Base-by-base conservation (phyloP, 2,797 vertebrate species). In the Limnodromus scolopaceus region DNA sequence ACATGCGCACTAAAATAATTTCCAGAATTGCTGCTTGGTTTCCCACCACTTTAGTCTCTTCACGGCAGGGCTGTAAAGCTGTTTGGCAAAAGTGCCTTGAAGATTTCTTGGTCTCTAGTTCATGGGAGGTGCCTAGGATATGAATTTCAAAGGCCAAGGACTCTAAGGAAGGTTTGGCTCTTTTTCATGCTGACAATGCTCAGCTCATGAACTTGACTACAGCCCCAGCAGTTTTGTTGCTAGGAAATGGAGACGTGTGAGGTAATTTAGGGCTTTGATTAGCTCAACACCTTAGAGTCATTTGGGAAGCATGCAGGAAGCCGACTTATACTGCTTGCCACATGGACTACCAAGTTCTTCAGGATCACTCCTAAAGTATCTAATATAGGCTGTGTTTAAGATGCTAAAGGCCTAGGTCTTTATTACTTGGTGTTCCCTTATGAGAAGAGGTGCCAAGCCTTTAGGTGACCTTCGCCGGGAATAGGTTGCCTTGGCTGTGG, bases 61-160 rank as follows among this genome's bases (percentile, higher is more conserved):
- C 49, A 77, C 27, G 4, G 4, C 28, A 84, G 19, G 65, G n/a
- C 13, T 38, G 4, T 66, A 85, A 89, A 79, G 39, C 48, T 57
- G 0, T 51, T 76, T 84, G 45, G 20, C 57, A 85, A 80, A 53
- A 68, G 8, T 36, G 11, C 11, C 48, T 64, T 64, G 24, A 75
- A 81, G 25, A 41, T 83, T 77, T 92, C 28, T 66, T 77, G 43
- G 20, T 28, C 36, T 85, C 30, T 60, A 11, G 39, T 71, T 86
- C 53, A 61, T 20, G 46, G 63, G 22, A 51, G 16, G 49, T 16
- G 28, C 74, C 6, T 48, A 19, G 41, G 39, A 78, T 58, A 68
- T 4, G 43, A 82, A 82, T 89, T 95, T 84, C 63, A 82, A 84
- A 92, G 81, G 46, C 45, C 15, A 70, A 58, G 34, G 69, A 77